Percentiles rank a stretch among this genome's conserved stretches.
Conservation (phyloP, 2,888 invertebrate genomes). For the Drosophila quinaria region DNA sequence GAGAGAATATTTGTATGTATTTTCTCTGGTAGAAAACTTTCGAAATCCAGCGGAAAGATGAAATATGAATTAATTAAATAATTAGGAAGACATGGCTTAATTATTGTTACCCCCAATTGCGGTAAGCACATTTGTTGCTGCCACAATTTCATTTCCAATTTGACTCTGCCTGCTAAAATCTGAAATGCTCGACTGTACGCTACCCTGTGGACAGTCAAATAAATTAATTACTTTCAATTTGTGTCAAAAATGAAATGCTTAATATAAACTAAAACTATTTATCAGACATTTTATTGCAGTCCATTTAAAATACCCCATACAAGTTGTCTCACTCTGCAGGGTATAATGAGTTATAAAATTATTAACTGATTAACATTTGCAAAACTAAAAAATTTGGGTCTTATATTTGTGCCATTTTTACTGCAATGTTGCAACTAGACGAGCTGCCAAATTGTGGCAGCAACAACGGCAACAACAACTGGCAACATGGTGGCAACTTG, state of each 20-base stretch:
- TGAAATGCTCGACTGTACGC: not conserved
- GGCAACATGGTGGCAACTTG: constrained; percentile 19
- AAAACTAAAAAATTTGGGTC: constrained; percentile 16
- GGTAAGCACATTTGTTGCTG: constrained; percentile 30
- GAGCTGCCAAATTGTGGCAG: constrained; percentile 22
- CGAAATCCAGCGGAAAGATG: not conserved
- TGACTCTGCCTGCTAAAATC: not conserved
- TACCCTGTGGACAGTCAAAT: not conserved
- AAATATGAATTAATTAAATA: not conserved
- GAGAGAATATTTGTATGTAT: too few relatives aligned
- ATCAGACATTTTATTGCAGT: not conserved
- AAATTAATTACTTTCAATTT: not conserved
- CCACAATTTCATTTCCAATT: constrained; percentile 15
- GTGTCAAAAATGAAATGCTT: too few relatives aligned
- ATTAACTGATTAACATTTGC: constrained; percentile 59
- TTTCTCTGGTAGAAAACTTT: not conserved
- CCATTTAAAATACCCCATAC: not conserved
- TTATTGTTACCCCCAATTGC: constrained; percentile 28
- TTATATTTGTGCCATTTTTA: not conserved
- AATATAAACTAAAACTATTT: not conserved
- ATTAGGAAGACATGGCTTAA: constrained; percentile 4
- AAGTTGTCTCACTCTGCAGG: not conserved
- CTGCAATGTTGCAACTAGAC: constrained; percentile 23
- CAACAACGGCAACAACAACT: constrained; percentile 5
- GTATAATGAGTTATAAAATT: constrained; percentile 50